Base-by-base conservation (phyloP, 2,888 invertebrate genomes). In the Diaperis boleti region DNA sequence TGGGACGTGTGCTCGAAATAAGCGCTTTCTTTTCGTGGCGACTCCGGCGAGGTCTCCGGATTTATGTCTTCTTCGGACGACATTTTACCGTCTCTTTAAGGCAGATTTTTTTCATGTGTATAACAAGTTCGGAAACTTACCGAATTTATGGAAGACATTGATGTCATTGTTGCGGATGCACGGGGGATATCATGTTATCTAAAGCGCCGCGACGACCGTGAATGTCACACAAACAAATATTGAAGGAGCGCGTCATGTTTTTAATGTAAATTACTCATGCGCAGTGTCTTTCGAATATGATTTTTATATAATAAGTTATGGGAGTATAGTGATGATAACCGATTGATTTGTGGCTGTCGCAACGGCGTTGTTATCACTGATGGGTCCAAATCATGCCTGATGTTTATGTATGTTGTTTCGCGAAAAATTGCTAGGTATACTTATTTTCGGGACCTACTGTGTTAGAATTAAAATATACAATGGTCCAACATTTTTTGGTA, bases 1-100 rank as follows among this genome's bases (percentile, higher is more conserved):
- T 76, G 74, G 5, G 71, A 69, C 71, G 79, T 79, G 22, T 78
- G 72, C 39, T 73, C 67, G 45, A 74, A 71, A 29, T 72, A 63
- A 1, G 68, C 69, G 26, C 68, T 69, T 49, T 63, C 57, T 22
- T 71, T 72, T 5, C 60, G 18, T 7, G 66, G 41, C 11, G 67
- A 62, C 15, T 70, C 70, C 35, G 63, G 62, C 33, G 59, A 41
- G 11, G 44, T 50, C 31, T 63, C 52, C 18, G 37, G 31, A 13
- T 52, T 65, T 26, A 66, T 66, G 45, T 74, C 69, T 59, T 72
- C 74, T 67, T 72, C 69, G 8, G 70, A 66, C 54, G 72, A 71
- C 72, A 72, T 74, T 1, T 26, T 26, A 26, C 6, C 26, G n/a
- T 26, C 8, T 26, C 26, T 26, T 26, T n/a, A 26, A 26, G 6